Evolutionary conservation across 2,888 invertebrate genomes (phyloP).

Genomic region (Meiosimyza decipiens): DNA sequence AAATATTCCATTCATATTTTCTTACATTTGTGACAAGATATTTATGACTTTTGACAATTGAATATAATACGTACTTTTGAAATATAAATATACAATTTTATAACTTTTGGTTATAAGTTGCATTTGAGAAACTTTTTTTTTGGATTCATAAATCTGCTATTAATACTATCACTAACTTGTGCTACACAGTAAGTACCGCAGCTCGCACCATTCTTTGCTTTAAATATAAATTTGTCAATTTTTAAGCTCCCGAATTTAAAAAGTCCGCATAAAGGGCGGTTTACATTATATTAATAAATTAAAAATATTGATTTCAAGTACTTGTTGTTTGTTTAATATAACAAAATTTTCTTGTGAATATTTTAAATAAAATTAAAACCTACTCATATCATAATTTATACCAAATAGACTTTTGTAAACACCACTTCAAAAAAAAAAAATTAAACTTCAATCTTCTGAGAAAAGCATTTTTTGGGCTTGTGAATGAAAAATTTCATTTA

Average conservation of each 20-base stretch:
- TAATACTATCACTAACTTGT: conserved; percentile 18
- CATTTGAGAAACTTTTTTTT: background rate
- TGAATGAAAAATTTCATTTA: background rate
- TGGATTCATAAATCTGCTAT: background rate
- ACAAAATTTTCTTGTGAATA: too few species aligned
- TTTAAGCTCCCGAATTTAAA: too few species aligned
- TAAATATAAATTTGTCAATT: background rate
- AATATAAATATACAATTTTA: background rate
- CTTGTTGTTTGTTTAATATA: too few species aligned
- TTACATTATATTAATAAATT: too few species aligned
- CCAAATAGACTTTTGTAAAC: too few species aligned
- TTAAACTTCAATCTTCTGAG: too few species aligned
- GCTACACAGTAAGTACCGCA: conserved; percentile 9
- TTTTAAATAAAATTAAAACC: too few species aligned
- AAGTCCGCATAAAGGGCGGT: too few species aligned
- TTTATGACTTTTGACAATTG: conserved; percentile 30
- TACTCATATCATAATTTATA: too few species aligned
- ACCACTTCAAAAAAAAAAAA: too few species aligned
- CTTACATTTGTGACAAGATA: conserved; percentile 23
- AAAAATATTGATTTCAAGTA: too few species aligned
- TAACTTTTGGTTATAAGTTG: background rate
- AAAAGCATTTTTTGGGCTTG: too few species aligned
- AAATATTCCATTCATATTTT: conserved; percentile 21
- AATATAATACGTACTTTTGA: conserved; percentile 21
- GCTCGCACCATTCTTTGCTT: conserved; percentile 25